phyloP scores from a whole-genome alignment of 1,140 invertebrate species.

The Tribolium castaneum region DNA sequence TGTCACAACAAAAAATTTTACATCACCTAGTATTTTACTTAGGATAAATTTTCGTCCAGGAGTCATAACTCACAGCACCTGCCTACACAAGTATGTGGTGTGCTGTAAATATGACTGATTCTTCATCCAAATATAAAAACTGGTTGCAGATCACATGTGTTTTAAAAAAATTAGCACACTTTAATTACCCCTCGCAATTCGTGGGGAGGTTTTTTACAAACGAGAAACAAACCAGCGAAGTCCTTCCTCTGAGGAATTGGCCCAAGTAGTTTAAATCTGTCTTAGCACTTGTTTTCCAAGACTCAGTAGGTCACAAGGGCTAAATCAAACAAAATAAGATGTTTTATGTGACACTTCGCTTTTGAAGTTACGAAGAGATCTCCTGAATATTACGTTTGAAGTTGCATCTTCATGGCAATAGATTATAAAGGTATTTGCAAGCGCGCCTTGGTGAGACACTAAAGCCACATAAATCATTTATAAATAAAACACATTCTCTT shows the following conservation, averaged over 20 bases:
- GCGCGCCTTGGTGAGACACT: not conserved
- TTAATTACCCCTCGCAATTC: no score
- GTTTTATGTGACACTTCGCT: not conserved
- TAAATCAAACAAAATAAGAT: slow-evolving; percentile 12
- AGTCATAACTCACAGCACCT: not conserved
- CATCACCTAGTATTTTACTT: not conserved
- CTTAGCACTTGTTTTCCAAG: not conserved
- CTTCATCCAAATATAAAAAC: not conserved
- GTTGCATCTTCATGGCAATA: slow-evolving; percentile 2
- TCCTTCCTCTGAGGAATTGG: not conserved
- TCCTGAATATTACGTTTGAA: not conserved
- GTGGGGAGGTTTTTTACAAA: not conserved
- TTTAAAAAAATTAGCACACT: no score
- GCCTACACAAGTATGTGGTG: not conserved
- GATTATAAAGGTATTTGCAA: slow-evolving; percentile 5
- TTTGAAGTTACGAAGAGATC: not conserved
- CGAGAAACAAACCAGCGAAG: not conserved
- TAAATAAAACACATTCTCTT: not conserved
- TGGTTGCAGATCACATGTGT: no score
- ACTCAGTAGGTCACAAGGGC: not conserved
- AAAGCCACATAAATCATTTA: not conserved
- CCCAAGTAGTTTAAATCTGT: not conserved
- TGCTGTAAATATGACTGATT: not conserved
- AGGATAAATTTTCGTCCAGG: not conserved
- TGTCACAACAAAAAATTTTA: not conserved